Evolutionary conservation across 2,888 invertebrate species (phyloP).

Genomic region (Steinernema carpocapsae): DNA sequence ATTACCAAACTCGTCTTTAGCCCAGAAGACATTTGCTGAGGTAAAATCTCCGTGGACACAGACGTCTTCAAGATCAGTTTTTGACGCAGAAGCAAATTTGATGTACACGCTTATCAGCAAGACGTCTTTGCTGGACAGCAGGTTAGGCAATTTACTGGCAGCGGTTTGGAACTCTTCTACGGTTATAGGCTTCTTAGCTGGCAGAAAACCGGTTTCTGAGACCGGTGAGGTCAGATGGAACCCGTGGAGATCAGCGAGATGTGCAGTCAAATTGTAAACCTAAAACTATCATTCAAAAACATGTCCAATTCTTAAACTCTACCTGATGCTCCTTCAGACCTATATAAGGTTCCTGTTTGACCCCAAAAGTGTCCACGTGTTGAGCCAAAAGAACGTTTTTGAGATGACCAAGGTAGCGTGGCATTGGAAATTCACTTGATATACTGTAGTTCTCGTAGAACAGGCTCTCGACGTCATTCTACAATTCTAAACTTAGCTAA

Average conservation of each 20-base stretch:
- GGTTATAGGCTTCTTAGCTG: neutral
- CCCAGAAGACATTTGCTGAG: neutral
- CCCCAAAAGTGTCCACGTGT: neutral
- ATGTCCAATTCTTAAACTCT: neutral
- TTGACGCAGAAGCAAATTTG: neutral
- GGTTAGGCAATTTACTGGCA: neutral
- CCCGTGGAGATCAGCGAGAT: slow-evolving; percentile 11
- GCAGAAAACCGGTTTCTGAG: neutral
- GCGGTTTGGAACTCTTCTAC: neutral
- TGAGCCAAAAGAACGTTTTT: slow-evolving; percentile 1
- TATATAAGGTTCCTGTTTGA: neutral
- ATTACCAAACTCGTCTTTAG: neutral
- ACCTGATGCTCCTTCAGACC: slow-evolving; percentile 12
- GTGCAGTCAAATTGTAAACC: neutral
- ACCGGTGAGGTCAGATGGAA: neutral
- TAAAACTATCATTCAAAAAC: neutral
- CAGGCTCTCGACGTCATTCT: neutral
- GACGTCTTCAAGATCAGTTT: neutral
- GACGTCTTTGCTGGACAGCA: neutral
- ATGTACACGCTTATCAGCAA: neutral
- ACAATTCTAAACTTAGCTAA: neutral
- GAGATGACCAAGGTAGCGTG: neutral
- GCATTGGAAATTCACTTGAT: neutral
- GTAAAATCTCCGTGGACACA: slow-evolving; percentile 17
- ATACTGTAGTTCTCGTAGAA: slow-evolving; percentile 17